phyloP scores from a whole-genome alignment of 2,888 invertebrate species.

The Cantharis nigra region DNA sequence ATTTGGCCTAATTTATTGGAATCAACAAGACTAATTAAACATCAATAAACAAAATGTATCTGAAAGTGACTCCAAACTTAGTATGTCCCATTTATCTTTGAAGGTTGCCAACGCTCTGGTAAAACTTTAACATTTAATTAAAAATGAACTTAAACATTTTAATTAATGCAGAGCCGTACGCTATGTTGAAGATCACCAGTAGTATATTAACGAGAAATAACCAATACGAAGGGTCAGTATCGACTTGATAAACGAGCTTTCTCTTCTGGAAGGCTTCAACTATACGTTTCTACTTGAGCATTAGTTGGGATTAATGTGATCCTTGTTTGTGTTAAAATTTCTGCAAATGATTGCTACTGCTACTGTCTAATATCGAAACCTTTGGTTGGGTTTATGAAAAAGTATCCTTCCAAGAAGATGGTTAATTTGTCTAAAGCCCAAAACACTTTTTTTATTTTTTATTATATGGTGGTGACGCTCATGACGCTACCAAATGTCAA shows the following conservation, averaged over 20 bases:
- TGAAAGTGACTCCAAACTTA: constrained; percentile 58
- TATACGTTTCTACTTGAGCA: constrained; percentile 57
- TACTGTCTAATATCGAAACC: too few relatives aligned
- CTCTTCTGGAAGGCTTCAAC: constrained; percentile 62
- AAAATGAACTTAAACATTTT: constrained; percentile 5
- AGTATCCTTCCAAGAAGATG: too few relatives aligned
- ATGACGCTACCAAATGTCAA: too few relatives aligned
- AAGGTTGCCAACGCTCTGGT: constrained; percentile 74
- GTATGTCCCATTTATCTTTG: constrained; percentile 73
- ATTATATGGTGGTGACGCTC: too few relatives aligned
- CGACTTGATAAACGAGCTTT: constrained; percentile 65
- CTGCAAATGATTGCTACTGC: too few relatives aligned
- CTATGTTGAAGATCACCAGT: constrained; percentile 62
- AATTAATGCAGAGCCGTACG: constrained; percentile 66
- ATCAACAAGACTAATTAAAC: constrained; percentile 45
- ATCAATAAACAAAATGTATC: constrained; percentile 50
- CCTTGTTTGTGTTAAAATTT: too few relatives aligned
- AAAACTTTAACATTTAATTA: constrained; percentile 42
- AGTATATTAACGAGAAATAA: constrained; percentile 60
- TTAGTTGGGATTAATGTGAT: too few relatives aligned
- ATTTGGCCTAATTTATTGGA: too few relatives aligned
- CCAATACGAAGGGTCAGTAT: constrained; percentile 66
- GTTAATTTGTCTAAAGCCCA: too few relatives aligned
- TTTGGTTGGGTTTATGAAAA: too few relatives aligned
- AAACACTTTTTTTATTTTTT: too few relatives aligned